Percentiles rank a stretch among this genome's conserved stretches.
Conservation (phyloP, 2,113 vertebrate genomes). For the Stigmatopora argus region DNA sequence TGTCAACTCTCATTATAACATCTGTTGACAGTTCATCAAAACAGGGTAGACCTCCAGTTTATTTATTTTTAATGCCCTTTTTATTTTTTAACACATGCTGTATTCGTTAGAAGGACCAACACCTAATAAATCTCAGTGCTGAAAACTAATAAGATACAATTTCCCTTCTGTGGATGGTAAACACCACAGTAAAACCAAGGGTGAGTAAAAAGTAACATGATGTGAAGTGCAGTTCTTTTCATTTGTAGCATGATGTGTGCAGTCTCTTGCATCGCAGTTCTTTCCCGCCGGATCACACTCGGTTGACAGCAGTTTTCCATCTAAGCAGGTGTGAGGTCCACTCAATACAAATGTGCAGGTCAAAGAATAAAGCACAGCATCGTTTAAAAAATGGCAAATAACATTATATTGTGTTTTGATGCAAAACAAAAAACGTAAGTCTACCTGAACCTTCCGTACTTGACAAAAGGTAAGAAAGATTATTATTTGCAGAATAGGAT, state of each 20-base stretch:
- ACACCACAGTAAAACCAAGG: background rate
- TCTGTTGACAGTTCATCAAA: background rate
- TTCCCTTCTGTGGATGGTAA: background rate
- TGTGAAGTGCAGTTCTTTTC: background rate
- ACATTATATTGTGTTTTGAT: too few species aligned
- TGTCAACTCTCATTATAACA: background rate
- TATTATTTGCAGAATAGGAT: constrained; percentile 30
- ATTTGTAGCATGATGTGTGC: constrained; percentile 4
- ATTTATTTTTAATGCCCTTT: background rate
- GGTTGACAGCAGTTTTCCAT: background rate
- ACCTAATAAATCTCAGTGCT: background rate
- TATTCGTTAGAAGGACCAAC: background rate
- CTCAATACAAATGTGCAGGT: too few species aligned
- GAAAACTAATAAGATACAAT: background rate
- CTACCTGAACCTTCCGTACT: background rate
- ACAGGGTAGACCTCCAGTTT: background rate
- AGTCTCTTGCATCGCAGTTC: background rate
- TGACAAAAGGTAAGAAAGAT: constrained; percentile 28
- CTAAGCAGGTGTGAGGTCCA: too few species aligned
- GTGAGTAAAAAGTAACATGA: background rate
- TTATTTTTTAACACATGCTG: background rate
- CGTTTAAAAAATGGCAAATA: too few species aligned
- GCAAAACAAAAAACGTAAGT: too few species aligned
- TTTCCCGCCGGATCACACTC: background rate
- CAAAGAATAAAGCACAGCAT: too few species aligned